Base-by-base conservation (phyloP, 2,113 vertebrate genomes). In the Tenebrosternarchus preto region DNA sequence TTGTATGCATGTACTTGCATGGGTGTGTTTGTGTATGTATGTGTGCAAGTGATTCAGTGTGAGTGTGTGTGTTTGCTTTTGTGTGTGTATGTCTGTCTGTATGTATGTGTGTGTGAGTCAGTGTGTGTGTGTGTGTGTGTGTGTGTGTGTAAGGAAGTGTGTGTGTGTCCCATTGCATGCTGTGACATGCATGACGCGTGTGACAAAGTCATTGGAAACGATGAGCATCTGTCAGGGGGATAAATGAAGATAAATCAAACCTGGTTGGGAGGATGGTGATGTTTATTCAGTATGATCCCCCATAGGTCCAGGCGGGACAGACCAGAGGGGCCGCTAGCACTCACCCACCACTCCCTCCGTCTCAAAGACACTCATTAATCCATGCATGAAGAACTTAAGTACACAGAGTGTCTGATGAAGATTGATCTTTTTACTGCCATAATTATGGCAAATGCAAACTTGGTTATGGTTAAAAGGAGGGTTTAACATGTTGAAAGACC, bases 211-310 rank as follows among this genome's bases (percentile, higher is more conserved):
- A 78, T 73, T 70, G 81, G 72, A 83, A 83, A 76, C 66, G 78
- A 85, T 82, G 76, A 76, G 75, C 82, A 79, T 75, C 78, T 86
- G 84, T 81, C 85, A 86, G 67, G 33, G 33, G 64, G 73, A 75
- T 83, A 83, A 86, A 86, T 83, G 82, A 83, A 86, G 85, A 86
- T 83, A 73, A 86, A 86, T 82, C 82, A 81, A 61, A 76, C 68
- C 46, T 73, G 71, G 59, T 53, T 12, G 67, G 36, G 59, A 66
- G 67, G 63, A 68, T 86, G 84, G n/a, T 77, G 75, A 76, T 86
- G 82, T 83, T 86, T 81, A 75, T 80, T 81, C 76, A 43, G 36
- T 9, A 36, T 17, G 29, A 53, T 76, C 63, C 76, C 75, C 66
- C 36, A 68, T 73, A 79, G 82, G 76, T 72, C n/a, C 66, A 60